These are phyloP conservation scores for Phataginus tricuspis DNA, from an alignment of 2,797 vertebrate genomes.

Conservation along the genomic window DNA sequence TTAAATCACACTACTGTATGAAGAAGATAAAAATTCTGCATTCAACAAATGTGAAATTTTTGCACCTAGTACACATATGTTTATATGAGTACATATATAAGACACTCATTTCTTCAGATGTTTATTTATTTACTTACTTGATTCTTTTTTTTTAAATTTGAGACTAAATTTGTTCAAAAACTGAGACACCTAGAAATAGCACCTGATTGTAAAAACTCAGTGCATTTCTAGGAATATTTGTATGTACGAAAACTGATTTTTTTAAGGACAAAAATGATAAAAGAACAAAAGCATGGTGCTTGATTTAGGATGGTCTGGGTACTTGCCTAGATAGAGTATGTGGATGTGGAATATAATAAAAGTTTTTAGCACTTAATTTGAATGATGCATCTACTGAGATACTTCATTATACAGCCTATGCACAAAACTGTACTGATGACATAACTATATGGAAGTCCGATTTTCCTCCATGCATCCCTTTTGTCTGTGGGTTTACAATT, in stretches of 20 bases:
- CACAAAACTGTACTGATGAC: background rate
- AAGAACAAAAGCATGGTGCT: background rate
- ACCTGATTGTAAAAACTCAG: background rate
- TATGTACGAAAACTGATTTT: background rate
- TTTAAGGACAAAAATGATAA: background rate
- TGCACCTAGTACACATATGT: background rate
- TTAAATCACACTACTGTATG: constrained; percentile 74
- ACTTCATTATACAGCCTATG: background rate
- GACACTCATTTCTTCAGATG: background rate
- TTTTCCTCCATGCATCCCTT: rapidly evolving
- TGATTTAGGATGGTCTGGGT: background rate
- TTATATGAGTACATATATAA: background rate
- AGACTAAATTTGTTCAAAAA: constrained; percentile 2
- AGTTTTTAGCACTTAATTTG: background rate
- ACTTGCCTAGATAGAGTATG: background rate
- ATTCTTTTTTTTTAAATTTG: background rate
- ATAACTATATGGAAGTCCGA: too few relatives aligned
- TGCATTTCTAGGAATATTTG: background rate
- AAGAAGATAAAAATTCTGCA: constrained; percentile 70
- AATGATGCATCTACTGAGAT: background rate
- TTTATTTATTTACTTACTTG: background rate
- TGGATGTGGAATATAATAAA: background rate
- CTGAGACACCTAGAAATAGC: background rate
- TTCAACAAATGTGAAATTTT: constrained; percentile 42
- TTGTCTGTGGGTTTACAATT: background rate